Percentiles rank a stretch among this genome's conserved stretches.
phyloP scores from a whole-genome alignment of 2,113 vertebrate species.

The Aegotheles bennettii region DNA sequence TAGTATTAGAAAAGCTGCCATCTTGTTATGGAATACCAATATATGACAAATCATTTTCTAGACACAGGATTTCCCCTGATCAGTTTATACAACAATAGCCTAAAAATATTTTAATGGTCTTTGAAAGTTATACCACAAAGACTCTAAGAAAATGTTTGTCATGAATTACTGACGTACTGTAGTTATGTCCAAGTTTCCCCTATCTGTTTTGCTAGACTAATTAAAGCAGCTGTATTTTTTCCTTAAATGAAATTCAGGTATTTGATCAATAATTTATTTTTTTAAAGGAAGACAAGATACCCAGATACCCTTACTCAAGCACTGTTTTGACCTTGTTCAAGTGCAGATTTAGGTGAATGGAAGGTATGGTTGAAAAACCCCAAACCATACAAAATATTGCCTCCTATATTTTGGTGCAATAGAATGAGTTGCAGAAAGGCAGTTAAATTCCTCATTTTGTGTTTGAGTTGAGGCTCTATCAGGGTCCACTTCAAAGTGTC shows the following conservation, averaged over 20 bases:
- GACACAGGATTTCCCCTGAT: not conserved
- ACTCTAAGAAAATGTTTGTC: not conserved
- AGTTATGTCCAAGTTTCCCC: not conserved
- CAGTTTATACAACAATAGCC: not conserved
- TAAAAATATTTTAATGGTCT: not conserved
- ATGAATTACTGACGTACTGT: not conserved
- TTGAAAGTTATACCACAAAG: not conserved
- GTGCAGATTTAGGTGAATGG: not conserved
- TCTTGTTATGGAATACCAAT: not conserved
- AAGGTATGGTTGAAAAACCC: not conserved
- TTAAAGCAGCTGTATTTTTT: not conserved
- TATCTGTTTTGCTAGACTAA: not conserved
- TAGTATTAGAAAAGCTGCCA: not conserved
- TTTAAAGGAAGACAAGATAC: not conserved
- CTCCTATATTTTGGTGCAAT: not conserved
- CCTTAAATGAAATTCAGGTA: not conserved
- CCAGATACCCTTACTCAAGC: not conserved
- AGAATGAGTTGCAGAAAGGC: not conserved
- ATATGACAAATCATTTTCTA: not conserved
- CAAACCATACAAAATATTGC: not conserved
- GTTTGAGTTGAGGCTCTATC: not conserved
- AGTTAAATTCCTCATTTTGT: not conserved
- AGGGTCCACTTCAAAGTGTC: not conserved
- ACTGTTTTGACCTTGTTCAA: not conserved
- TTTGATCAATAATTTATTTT: not conserved